A percentile compares a stretch with the other conserved stretches of the same genome.
These are phyloP conservation scores for Epinotia bilunana DNA, from an alignment of 2,888 invertebrate genomes.

Conservation along the genomic window DNA sequence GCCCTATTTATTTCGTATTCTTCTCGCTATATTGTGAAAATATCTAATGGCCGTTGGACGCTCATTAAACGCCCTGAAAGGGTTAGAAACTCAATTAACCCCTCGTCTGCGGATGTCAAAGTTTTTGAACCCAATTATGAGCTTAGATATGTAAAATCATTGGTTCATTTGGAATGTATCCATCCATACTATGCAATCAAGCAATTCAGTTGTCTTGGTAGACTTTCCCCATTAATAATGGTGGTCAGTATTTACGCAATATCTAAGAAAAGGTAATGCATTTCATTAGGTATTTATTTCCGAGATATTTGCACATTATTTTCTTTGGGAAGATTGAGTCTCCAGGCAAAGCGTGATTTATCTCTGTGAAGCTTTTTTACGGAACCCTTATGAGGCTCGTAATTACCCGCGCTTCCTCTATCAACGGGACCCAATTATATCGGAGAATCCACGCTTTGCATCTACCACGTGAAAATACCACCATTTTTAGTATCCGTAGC, in stretches of 20 bases:
- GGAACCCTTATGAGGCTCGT: constrained; percentile 27
- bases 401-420: constrained; percentile 22
- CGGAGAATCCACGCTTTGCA: constrained; percentile 18
- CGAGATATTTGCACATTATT: background rate
- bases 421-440: constrained; percentile 22
- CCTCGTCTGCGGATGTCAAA: no score
- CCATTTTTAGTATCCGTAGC: background rate
- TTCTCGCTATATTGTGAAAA: no score
- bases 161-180: no score
- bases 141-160: no score
- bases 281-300: background rate
- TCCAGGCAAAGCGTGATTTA: constrained; percentile 16
- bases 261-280: background rate
- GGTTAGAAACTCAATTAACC: no score
- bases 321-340: background rate
- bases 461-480: background rate
- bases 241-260: background rate
- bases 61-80: no score
- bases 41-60: no score
- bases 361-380: constrained; percentile 26
- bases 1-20: no score
- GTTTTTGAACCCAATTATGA: no score
- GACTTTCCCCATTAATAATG: background rate
- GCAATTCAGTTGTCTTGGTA: background rate
- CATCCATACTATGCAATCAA: no score